Conservation (phyloP, 1,140 invertebrate species). For the Nasonia vitripennis region DNA sequence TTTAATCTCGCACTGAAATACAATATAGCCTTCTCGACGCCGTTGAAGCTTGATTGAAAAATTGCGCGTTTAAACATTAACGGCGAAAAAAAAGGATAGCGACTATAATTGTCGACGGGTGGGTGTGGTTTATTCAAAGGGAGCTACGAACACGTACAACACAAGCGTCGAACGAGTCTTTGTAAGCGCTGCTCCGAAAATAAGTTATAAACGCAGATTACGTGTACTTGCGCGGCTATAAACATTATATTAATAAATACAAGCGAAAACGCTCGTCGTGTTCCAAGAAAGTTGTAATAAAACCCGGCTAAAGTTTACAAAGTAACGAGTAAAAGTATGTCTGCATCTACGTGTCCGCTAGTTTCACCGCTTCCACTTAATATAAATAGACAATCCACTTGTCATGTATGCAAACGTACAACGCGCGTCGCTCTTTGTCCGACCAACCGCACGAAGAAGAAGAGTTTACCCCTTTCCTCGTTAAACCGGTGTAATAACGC, state of each 20-base stretch:
- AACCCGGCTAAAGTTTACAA: conserved; percentile 14
- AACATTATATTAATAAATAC: background rate
- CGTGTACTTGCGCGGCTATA: background rate
- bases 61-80: background rate
- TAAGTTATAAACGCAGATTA: background rate
- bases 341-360: conserved; percentile 3
- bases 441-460: background rate
- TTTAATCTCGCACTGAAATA: background rate
- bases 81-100: background rate
- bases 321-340: conserved; percentile 20
- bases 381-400: conserved; percentile 8
- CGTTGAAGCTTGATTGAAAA: background rate
- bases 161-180: too few relatives aligned
- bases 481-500: background rate
- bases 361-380: conserved; percentile 22
- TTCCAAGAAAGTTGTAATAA: conserved; percentile 5
- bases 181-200: background rate
- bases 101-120: background rate
- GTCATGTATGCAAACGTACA: background rate
- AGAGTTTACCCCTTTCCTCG: background rate
- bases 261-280: background rate
- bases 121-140: too few relatives aligned
- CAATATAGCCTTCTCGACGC: too few relatives aligned
- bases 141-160: background rate
- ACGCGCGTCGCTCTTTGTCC: background rate